Evolutionary conservation across 2,113 vertebrate genomes (phyloP), one percentile per base, ranked within the genome.

Genomic region (Charadrius vociferus): DNA sequence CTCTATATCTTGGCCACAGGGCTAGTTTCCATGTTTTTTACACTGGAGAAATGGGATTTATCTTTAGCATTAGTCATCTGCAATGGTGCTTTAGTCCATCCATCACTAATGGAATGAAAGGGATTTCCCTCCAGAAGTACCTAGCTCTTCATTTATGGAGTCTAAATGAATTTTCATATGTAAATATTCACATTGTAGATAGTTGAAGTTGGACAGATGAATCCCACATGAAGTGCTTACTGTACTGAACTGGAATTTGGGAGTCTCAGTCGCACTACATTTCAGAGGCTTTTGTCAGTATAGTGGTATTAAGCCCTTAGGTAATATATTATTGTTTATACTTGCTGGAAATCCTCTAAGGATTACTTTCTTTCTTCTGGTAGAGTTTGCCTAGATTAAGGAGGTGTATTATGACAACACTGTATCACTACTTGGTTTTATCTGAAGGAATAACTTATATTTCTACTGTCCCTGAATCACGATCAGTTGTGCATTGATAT

Each of bases 311-410:
- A 94, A 91, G 47, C 62, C 87, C 32, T 62, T 70, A 68, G 87
- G 81, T 95, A 82, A 87, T 70, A 62, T 55, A 83, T 91, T 93
- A 80, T 87, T 94, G 89, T 93, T 96, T 93, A 85, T 95, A 55
- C 52, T 93, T 71, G 67, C 70, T 43, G 49, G 37, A 93, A 96
- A 93, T 91, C 89, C 68, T 61, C 66, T 37, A 41, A 66, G 90
- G 90, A 93, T 95, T 96, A 70, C 27, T 70, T 82, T 16, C 50
- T 90, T 82, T 72, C 27, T 81, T 87, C 65, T 89, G 8, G 5
- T 5, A 43, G 77, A 84, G 62, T 93, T 80, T 73, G 58, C 80
- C 73, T 96, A 80, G 86, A 92, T 96, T 89, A 95, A 91, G 77
- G 68, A 90, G 47, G 77, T 87, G 29, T 80, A 49, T 75, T 91